These are phyloP conservation scores for Tokudaia muenninki DNA, from an alignment of 2,797 vertebrate genomes.

Conservation along the genomic window DNA sequence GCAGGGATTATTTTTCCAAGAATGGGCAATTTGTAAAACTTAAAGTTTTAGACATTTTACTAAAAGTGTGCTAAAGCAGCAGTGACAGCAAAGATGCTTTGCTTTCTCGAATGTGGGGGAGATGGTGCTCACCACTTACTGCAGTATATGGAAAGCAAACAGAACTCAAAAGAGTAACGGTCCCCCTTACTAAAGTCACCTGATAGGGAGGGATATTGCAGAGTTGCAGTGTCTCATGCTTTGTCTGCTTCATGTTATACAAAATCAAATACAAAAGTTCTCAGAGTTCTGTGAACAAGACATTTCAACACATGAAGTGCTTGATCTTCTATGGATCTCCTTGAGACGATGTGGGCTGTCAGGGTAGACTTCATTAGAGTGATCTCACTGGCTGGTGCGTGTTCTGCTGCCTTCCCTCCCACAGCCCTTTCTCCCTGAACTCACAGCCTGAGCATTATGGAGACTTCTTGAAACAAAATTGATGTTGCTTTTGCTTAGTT, in stretches of 20 bases:
- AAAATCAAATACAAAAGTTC: slow-evolving; percentile 13
- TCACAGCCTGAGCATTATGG: neutral
- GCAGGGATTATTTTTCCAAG: slow-evolving; percentile 72
- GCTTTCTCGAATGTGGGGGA: neutral
- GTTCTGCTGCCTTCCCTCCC: neutral
- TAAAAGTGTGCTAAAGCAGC: slow-evolving; percentile 23
- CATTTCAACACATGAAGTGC: neutral
- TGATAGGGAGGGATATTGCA: neutral
- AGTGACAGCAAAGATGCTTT: neutral
- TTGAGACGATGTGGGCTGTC: neutral
- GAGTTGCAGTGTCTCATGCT: neutral
- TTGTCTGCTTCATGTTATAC: slow-evolving; percentile 32
- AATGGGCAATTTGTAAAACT: slow-evolving; percentile 69
- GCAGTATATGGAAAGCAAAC: neutral
- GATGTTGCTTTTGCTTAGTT: neutral
- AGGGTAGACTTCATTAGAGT: neutral
- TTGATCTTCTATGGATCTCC: neutral
- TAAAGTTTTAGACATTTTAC: slow-evolving; percentile 64
- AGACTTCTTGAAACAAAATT: neutral
- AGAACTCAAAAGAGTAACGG: neutral
- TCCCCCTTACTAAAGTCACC: neutral
- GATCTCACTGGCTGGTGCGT: neutral
- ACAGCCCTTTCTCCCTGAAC: neutral
- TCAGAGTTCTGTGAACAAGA: neutral
- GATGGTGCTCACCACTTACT: neutral